A percentile compares a stretch with the other conserved stretches of the same genome.
Evolutionary conservation across 2,888 invertebrate genomes (phyloP).

Genomic region (Drosophila acutilabella): DNA sequence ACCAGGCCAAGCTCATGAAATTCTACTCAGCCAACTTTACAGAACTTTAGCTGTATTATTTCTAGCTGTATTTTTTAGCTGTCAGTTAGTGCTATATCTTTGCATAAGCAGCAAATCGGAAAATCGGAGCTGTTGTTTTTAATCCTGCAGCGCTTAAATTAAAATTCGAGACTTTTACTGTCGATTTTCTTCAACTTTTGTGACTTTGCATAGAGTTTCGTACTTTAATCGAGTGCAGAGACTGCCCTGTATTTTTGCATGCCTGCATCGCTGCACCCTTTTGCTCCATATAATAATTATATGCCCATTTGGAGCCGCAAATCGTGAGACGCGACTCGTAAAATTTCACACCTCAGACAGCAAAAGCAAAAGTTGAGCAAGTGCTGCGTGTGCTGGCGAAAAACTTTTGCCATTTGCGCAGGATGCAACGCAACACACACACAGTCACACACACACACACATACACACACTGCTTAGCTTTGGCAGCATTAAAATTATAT

Average conservation of each 20-base stretch:
- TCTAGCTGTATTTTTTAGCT: background rate
- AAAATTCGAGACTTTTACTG: constrained; percentile 1
- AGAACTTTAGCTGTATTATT: constrained; percentile 19
- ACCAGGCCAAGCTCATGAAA: constrained; percentile 55
- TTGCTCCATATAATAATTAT: constrained; percentile 62
- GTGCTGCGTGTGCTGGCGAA: constrained; percentile 54
- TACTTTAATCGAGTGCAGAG: constrained; percentile 2
- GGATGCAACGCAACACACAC: constrained; percentile 50
- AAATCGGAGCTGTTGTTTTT: constrained; percentile 5
- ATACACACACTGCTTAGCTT: constrained; percentile 3
- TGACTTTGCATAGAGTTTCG: constrained; percentile 5
- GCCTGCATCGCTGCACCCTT: constrained; percentile 15
- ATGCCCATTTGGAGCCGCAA: constrained; percentile 61
- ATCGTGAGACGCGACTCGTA: constrained; percentile 53
- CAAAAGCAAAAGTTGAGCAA: constrained; percentile 63
- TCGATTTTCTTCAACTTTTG: constrained; percentile 11
- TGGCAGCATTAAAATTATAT: constrained; percentile 70
- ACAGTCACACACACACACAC: constrained; percentile 8
- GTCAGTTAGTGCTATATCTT: background rate
- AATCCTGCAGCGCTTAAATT: background rate
- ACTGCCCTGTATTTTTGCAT: background rate
- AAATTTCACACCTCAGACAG: constrained; percentile 68
- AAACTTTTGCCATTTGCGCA: constrained; percentile 63
- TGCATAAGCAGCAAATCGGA: background rate
- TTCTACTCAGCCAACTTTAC: constrained; percentile 53